Base-by-base conservation (phyloP, 2,797 vertebrate genomes). In the Enteromius anoplus region DNA sequence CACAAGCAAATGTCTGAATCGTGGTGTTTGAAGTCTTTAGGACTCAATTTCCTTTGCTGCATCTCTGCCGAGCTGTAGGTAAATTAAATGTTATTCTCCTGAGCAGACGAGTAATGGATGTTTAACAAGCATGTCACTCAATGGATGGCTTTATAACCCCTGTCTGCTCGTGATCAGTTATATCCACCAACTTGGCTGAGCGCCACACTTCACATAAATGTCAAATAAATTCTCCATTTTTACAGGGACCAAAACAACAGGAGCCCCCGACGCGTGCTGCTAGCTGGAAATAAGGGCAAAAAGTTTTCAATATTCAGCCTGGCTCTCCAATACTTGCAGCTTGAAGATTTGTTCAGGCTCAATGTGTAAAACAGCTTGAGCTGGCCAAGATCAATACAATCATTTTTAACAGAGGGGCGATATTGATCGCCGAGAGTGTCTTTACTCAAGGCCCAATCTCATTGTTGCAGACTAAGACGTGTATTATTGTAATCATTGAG, bases 371-470 rank as follows among this genome's bases (percentile, higher is more conserved):
- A 90, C 90, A 66, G 89, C 90, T 89, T 88, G 91, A 91, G 91
- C 86, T 88, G 81, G 89, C 88, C 37, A 79, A 87, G 87, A 94
- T 94, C 93, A 91, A 94, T 94, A 93, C 91, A 91, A 93, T 94
- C 93, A 93, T 93, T 94, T 93, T 94, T 93, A 93, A 93, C 89
- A 90, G 90, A 86, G 89, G 90, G 89, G 86, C 76, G 45, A 53
- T 92, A 95, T 95, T 87, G 92, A 94, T 87, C 87, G 53, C 42
- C 40, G 88, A 90, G 89, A 85, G 87, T 47, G 85, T 87, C 89
- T 90, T 90, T 89, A 89, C 88, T 85, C 86, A 55, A 75, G 86
- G 60, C 87, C 45, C 64, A 90, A 65, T 87, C 88, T 90, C 86
- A 89, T 86, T 88, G 86, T 82, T 49, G 89, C 78, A 75, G 75